Evolutionary conservation across 2,797 vertebrate genomes (phyloP).

Genomic region (Megalops cyprinoides): DNA sequence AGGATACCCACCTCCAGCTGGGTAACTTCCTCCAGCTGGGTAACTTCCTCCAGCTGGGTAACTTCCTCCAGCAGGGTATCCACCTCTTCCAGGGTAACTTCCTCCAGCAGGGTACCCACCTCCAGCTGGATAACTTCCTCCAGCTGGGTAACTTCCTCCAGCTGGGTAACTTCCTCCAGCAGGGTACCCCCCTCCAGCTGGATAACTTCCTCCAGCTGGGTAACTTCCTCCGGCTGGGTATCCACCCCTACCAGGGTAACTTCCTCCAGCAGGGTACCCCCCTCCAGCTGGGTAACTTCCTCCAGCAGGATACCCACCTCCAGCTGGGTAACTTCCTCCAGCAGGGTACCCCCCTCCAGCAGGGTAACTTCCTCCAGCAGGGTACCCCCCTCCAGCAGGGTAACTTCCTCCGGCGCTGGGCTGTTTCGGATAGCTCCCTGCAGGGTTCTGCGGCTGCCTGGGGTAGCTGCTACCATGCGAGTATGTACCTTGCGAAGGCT

Average conservation of each 20-base stretch:
- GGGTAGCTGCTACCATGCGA: conserved; percentile 57
- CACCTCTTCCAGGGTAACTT: conserved; percentile 37
- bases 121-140: neutral
- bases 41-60: conserved; percentile 46
- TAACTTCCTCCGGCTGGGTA: conserved; percentile 40
- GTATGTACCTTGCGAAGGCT: conserved; percentile 56
- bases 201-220: conserved; percentile 46
- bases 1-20: neutral
- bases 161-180: no score
- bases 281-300: neutral
- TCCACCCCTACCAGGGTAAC: conserved; percentile 42
- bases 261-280: conserved; percentile 19
- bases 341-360: conserved; percentile 40
- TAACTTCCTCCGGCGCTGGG: no score
- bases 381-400: conserved; percentile 50
- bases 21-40: neutral
- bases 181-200: conserved; percentile 44
- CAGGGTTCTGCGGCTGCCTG: conserved; percentile 53
- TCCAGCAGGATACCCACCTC: conserved; percentile 17
- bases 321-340: conserved; percentile 39
- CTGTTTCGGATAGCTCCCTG: conserved; percentile 54
- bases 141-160: neutral
- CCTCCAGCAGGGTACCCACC: conserved; percentile 13
- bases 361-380: conserved; percentile 40
- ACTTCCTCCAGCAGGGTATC: conserved; percentile 39